Conservation (phyloP, 2,113 vertebrate genomes). For the Rattus rattus region DNA sequence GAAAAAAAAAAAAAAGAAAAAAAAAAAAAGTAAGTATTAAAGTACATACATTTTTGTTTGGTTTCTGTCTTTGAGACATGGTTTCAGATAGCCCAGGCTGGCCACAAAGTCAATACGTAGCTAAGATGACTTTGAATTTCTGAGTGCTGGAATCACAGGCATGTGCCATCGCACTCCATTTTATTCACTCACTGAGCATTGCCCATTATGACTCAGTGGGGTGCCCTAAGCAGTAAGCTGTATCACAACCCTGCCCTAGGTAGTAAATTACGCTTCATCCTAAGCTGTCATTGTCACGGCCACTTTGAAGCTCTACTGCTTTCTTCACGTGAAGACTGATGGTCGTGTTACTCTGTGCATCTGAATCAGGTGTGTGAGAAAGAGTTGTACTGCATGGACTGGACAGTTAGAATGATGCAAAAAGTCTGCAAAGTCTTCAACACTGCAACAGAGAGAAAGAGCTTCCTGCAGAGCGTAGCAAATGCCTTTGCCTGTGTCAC, state of each 20-base stretch:
- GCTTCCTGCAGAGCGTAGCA: slow-evolving; percentile 92
- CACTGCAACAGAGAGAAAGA: slow-evolving; percentile 83
- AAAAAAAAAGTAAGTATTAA: slow-evolving; percentile 28
- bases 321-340: slow-evolving; percentile 49
- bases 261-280: slow-evolving; percentile 16
- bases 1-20: no score
- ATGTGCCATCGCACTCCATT: no score
- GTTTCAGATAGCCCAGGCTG: background rate
- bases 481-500: slow-evolving; percentile 88
- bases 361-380: slow-evolving; percentile 92
- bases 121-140: background rate
- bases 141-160: background rate
- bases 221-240: background rate
- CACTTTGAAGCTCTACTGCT: slow-evolving; percentile 27
- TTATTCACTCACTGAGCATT: background rate
- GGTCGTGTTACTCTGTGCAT: background rate
- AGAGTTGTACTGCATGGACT: slow-evolving; percentile 93
- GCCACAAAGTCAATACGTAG: background rate
- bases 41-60: slow-evolving; percentile 6
- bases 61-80: background rate
- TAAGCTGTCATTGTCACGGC: background rate
- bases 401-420: slow-evolving; percentile 92
- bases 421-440: slow-evolving; percentile 90
- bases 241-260: background rate
- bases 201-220: background rate